Base-by-base conservation (phyloP, 1,140 invertebrate species). In the Rhagoletis zephyria region DNA sequence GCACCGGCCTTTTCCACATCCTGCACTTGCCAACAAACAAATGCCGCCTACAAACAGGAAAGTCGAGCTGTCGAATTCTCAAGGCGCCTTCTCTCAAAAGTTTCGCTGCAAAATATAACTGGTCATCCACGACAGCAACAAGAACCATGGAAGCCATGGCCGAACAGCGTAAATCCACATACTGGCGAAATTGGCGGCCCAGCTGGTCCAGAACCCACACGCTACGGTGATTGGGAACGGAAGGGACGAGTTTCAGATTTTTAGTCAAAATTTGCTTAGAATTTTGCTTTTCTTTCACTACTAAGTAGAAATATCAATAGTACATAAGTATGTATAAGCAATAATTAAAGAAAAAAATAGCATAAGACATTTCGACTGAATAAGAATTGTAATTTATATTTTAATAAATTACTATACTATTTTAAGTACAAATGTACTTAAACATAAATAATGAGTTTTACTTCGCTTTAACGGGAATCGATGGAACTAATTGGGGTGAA, bases 221-320 rank as follows among this genome's bases (percentile, higher is more conserved):
- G 98, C 90, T 99, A 98, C 94, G 98, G 98, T 3, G 98, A 99
- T 94, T 99, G 98, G 98, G 98, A 99, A 93, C 94, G 98, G 88
- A 99, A 99, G 94, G 98, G 98, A 87, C 94, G 98, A 91, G 97
- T 98, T 7, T 95, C 97, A 9, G 98, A 99, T 94, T 99, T 99
- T 94, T 99, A 95, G 92, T 45, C 85, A 63, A n/a, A 1, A 4
- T 45, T 42, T 30, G 4, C 2, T 74, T 30, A 16, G n/a, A 12
- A 4, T 63, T 63, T 63, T 63, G 1, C 9, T 63, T 63, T 16
- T 63, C 61, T 63, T 63, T 63, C 1, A 63, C 9, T 63, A 63
- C n/a, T 63, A 63, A 12, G 61, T 63, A 63, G 7, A 63, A 56
- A 56, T 56, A 56, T 5, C 5, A 56, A 56, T 63, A 63, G n/a